A percentile compares a stretch with the other conserved stretches of the same genome.
Evolutionary conservation across 1,140 invertebrate species (phyloP).

Genomic region (Ooceraea biroi): DNA sequence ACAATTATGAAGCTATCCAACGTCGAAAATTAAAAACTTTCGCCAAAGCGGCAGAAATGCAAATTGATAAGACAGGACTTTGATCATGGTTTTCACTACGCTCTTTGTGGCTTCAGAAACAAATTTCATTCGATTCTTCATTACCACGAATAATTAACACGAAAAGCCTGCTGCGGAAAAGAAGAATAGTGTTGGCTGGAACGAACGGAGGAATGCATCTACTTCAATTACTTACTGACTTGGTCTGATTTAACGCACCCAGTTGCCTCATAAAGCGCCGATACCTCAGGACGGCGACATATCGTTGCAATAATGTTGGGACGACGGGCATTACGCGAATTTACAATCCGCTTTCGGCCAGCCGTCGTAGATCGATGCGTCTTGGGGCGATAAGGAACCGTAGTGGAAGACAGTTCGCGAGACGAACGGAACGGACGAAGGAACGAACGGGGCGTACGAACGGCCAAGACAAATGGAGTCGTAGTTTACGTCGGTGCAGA

Average conservation of each 20-base stretch:
- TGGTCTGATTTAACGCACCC: not conserved
- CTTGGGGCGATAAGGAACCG: constrained; percentile 23
- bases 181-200: constrained; percentile 17
- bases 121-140: constrained; percentile 49
- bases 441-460: not conserved
- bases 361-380: not conserved
- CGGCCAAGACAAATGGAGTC: constrained; percentile 37
- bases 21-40: constrained; percentile 45
- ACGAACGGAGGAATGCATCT: constrained; percentile 2
- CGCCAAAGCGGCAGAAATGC: constrained; percentile 32
- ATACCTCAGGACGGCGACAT: not conserved
- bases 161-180: constrained; percentile 18
- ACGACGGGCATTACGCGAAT: not conserved
- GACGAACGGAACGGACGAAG: not conserved
- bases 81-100: constrained; percentile 43
- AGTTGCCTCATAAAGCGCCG: not conserved
- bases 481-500: constrained; percentile 54
- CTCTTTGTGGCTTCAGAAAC: constrained; percentile 26
- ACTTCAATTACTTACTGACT: not conserved
- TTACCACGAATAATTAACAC: constrained; percentile 45
- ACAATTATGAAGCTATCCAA: constrained; percentile 50
- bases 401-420: constrained; percentile 15
- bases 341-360: constrained; percentile 25
- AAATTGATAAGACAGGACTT: constrained; percentile 50
- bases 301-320: not conserved